These are phyloP conservation scores for Cephalopachus bancanus DNA, from an alignment of 2,797 vertebrate genomes.

Conservation along the genomic window DNA sequence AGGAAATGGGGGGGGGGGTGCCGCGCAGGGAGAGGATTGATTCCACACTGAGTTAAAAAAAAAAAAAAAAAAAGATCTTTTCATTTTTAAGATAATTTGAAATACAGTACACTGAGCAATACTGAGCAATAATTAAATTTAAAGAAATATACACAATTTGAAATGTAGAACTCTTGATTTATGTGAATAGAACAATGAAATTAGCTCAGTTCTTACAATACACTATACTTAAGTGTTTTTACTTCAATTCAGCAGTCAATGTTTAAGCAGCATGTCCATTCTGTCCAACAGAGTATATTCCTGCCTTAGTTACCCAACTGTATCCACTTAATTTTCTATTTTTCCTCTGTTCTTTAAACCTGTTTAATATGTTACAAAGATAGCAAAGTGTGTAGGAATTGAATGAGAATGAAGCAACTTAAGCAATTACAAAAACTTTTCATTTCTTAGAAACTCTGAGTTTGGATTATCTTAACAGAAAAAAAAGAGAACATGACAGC, in stretches of 20 bases:
- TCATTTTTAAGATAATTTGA: constrained; percentile 1
- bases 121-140: background rate
- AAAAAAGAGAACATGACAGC: background rate
- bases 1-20: background rate
- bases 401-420: constrained; percentile 13
- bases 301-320: background rate
- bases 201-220: background rate
- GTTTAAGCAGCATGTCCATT: background rate
- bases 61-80: background rate
- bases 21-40: background rate
- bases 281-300: background rate
- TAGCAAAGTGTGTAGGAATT: background rate
- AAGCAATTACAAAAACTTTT: background rate
- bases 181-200: background rate
- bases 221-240: background rate
- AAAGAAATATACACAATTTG: background rate
- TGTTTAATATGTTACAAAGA: background rate
- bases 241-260: background rate
- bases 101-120: background rate
- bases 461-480: background rate
- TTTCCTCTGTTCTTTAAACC: background rate
- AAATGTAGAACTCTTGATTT: constrained; percentile 39
- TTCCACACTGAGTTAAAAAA: background rate
- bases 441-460: constrained; percentile 8
- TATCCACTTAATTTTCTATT: background rate